Evolutionary conservation across 2,888 invertebrate genomes (phyloP), one percentile per base, ranked within the genome.

Genomic region (Agriopis marginaria): DNA sequence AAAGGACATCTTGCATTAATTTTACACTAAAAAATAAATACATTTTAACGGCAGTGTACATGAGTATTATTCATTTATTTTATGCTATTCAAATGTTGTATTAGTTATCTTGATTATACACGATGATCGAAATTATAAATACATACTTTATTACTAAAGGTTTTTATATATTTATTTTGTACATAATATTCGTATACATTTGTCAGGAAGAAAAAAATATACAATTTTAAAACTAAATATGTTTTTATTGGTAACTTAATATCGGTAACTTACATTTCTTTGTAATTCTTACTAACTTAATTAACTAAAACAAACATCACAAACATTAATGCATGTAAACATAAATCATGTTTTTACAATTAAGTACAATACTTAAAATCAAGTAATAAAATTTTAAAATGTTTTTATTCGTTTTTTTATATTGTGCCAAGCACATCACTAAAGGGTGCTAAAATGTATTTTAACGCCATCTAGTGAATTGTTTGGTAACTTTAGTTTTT

Each of bases 1-100:
- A 89, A 90, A 89, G 85, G 87, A 88, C 86, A 85, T 84, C 77
- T 74, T 77, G 75, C 66, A 79, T 75, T 75, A 76, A 76, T 75
- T 71, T 62, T 66, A 68, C 45, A 70, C 68, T 76, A 76, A 61
- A 77, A 71, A 80, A 75, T 78, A 78, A 79, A 78, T 80, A 75
- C 76, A 68, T 71, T 73, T 32, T 51, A 66, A 71, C 55, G 76
- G 80, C 76, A 76, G 73, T 76, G 73, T 60, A 69, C 14, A 45
- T 75, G 76, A 76, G 76, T 76, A 75, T 76, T 73, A 74, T 71
- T 66, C 12, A 44, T 66, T 56, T 55, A 49, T 60, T 53, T 23
- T 10, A 42, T n/a, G 12, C 12, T 6, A 14, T 1, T 32, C 23
- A 17, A 3, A 0, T 5, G 0, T 32, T 10, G n/a, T 12, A n/a